These are phyloP conservation scores for Falco concolor DNA, from an alignment of 2,797 vertebrate species.

Conservation along the genomic window DNA sequence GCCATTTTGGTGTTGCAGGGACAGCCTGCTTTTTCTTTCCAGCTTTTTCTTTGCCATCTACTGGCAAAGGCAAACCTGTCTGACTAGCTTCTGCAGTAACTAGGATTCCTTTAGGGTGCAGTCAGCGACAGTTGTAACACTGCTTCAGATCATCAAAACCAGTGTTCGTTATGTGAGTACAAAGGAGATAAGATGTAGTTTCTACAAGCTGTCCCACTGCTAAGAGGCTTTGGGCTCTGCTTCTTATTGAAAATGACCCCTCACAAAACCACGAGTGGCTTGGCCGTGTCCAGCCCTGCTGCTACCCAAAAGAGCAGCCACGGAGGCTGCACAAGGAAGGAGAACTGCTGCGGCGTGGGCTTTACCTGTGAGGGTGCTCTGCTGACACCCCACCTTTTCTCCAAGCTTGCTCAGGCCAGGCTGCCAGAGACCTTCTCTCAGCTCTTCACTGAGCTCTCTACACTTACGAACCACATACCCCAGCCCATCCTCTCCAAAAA, in stretches of 20 bases:
- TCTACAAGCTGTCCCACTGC: neutral
- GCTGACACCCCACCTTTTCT: neutral
- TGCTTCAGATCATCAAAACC: neutral
- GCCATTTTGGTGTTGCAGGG: neutral
- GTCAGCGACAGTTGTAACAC: neutral
- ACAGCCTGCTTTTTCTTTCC: neutral
- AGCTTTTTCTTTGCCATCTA: neutral
- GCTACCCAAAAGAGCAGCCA: neutral
- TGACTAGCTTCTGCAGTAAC: neutral
- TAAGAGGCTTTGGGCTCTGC: neutral
- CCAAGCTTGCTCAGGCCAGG: neutral
- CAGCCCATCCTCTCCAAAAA: neutral
- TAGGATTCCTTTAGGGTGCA: neutral
- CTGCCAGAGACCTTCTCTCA: neutral
- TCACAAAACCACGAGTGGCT: neutral
- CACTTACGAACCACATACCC: neutral
- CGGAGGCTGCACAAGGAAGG: neutral
- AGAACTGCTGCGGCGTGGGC: neutral
- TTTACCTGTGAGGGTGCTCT: neutral
- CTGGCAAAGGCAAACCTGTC: neutral
- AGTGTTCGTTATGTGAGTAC: neutral
- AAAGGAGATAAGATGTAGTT: neutral
- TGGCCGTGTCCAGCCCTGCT: neutral
- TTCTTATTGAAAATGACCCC: neutral
- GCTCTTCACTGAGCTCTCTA: neutral